Base-by-base conservation (phyloP, 2,113 vertebrate species). In the Ammodramus savannarum region DNA sequence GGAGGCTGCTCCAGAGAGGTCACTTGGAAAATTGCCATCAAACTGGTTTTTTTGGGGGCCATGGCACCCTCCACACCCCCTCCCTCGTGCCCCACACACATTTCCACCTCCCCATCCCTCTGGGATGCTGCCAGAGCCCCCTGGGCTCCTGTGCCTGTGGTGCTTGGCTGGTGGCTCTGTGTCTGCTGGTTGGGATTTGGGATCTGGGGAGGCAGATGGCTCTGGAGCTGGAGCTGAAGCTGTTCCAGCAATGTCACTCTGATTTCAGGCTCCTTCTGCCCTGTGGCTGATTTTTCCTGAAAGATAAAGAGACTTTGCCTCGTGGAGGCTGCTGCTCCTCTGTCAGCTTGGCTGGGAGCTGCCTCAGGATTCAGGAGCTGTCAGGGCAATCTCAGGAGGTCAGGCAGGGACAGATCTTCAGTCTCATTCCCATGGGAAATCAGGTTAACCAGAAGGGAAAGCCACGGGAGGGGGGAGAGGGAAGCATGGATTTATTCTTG, bases 161-260 rank as follows among this genome's bases (percentile, higher is more conserved):
- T 13, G 57, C 66, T 57, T 87, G 91, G 57, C 82, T 20, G 11
- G 84, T 86, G 84, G 78, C 61, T 87, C 44, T 0, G 1, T 32
- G 0, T 26, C 34, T 57, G 54, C 38, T 75, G 87, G 31, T 19
- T 68, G 71, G 86, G 79, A 26, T 51, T 59, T 44, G 84, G 94
- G 96, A 83, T 39, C n/a, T 79, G 21, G 7, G 75, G 11, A 48
- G 80, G 63, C 93, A 93, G 96, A 83, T 96, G 96, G 94, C 77
- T 90, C 89, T 13, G 67, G 57, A 85, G 41, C 88, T 95, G 39
- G 1, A 71, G 61, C 80, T 69, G 90, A 93, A 83, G 85, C 25
- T 0, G 52, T 93, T 85, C 93, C 91, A 96, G 79, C 71, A 48
- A 22, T 86, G 91, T 90, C 91, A 86, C 86, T 95, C 79, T 48